Base-by-base conservation (phyloP, 1,140 invertebrate genomes). In the Megalonaias nervosa region DNA sequence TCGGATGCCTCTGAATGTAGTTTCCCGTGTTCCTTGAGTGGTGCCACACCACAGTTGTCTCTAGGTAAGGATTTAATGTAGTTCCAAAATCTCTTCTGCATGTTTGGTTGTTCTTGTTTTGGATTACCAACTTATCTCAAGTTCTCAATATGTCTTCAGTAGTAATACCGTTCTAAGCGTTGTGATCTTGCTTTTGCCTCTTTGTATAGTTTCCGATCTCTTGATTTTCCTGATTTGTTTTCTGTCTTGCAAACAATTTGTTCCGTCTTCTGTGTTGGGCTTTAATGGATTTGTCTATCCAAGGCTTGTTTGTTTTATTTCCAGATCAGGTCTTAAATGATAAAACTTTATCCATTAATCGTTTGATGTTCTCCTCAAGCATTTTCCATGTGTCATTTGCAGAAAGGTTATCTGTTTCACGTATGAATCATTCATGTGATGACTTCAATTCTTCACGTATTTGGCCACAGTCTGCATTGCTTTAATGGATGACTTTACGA, bases 211-310 rank as follows among this genome's bases (percentile, higher is more conserved):
- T 0, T 31, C 26, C 26, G 2, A 31, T 31, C 26, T 31, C 26
- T 31, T 12, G 64, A 17, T 38, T 72, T 72, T 31, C 64, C 59
- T 2, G 70, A 6, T 23, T 55, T 72, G 13, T 38, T 64, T 72
- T 72, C 31, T 62, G 26, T 62, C 48, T 72, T 17, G 1, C 12
- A 56, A 48, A 72, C 2, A 72, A 19, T 15, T 48, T 4, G 1
- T 61, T 62, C 56, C 12, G 13, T 61, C 15, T 23, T 48, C 38
- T 61, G 19, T 55, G 21, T 11, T n/a, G 12, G 31, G 59, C 1
- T 61, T 56, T 61, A 48, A 72, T 12, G 58, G 21, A 13, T 9
- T 56, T 72, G 61, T 64, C 55, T 13, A 72, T 62, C 70, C 70
- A 72, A 2, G 26, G 4, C 2, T 2, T 31, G 26, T 31, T 31